A percentile compares a stretch with the other conserved stretches of the same genome.
Evolutionary conservation across 1,140 invertebrate species (phyloP).

Genomic region (Drosophila repletoides): DNA sequence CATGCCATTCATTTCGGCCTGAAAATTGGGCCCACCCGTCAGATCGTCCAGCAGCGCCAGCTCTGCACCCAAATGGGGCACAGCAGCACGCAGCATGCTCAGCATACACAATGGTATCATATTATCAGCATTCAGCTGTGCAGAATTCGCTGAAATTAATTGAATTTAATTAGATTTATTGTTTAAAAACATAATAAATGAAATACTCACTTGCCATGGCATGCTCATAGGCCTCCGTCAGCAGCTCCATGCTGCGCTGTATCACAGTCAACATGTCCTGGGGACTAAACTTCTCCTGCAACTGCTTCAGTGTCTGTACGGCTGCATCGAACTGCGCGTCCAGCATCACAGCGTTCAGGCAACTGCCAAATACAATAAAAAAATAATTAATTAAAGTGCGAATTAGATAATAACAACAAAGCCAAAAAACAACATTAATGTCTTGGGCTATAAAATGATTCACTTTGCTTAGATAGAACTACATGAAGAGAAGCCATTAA

Average conservation of each 20-base stretch:
- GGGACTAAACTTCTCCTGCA: slow-evolving; percentile 80
- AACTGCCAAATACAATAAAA: slow-evolving; percentile 32
- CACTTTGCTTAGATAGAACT: too few species aligned
- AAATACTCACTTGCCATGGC: slow-evolving; percentile 52
- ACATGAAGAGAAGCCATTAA: too few species aligned
- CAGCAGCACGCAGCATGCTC: slow-evolving; percentile 71
- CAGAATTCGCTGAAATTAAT: slow-evolving; percentile 46
- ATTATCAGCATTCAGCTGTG: slow-evolving; percentile 73
- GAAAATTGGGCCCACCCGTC: slow-evolving; percentile 75
- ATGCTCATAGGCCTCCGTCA: slow-evolving; percentile 72
- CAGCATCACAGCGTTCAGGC: slow-evolving; percentile 61
- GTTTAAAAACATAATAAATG: background rate
- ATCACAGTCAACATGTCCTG: slow-evolving; percentile 81
- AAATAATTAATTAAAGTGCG: background rate
- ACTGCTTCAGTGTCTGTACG: slow-evolving; percentile 67
- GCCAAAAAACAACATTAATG: too few species aligned
- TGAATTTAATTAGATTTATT: background rate
- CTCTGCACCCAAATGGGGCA: slow-evolving; percentile 81
- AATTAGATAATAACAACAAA: background rate
- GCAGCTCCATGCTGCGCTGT: slow-evolving; percentile 73
- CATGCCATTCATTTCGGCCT: slow-evolving; percentile 80
- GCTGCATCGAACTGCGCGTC: slow-evolving; percentile 62
- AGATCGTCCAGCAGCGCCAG: slow-evolving; percentile 76
- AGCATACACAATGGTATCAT: slow-evolving; percentile 78
- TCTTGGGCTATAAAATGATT: too few species aligned